Base-by-base conservation (phyloP, 1,140 invertebrate genomes). In the Medauroidea extradentata region DNA sequence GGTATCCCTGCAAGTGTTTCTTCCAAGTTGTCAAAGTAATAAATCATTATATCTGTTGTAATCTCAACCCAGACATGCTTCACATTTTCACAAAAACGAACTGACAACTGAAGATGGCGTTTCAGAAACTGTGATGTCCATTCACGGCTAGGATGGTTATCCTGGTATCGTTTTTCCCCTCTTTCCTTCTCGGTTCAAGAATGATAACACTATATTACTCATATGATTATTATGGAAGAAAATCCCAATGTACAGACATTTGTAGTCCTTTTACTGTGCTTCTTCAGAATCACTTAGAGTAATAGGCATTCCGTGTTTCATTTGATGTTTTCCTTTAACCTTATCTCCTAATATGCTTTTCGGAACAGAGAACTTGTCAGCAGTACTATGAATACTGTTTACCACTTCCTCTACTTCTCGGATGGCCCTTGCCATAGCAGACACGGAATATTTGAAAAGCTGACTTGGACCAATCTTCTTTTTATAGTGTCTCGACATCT, bases 81-180 rank as follows among this genome's bases (percentile, higher is more conserved):
- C 14, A 74, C 71, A 42, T 70, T 71, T 53, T 65, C 54, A 9
- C 63, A 60, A 44, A 63, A 44, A 59, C 60, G 54, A 48, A 65
- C 61, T 50, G 64, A 60, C 38, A 69, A 41, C 44, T 57, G 21
- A 16, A 60, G 50, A 39, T 60, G 62, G 44, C 59, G 57, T 13
- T 34, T 34, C 4, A 34, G 29, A 11, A 34, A 34, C 29, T 34
- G 29, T 7, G 29, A 34, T 59, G 23, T 68, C 69, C 71, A 29
- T 67, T 64, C 50, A 62, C 25, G 5, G 66, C 71, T 52, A 68
- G 71, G 42, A 67, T 42, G 56, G 71, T 71, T 46, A 69, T 65
- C 44, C 52, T 62, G 49, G 69, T 69, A 55, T 59, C 34, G 19
- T 7, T 25, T 29, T 60, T 34, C n/a, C 34, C 29, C 42, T 51